Evolutionary conservation across 2,888 invertebrate genomes (phyloP).

Genomic region (Idaea biselata): DNA sequence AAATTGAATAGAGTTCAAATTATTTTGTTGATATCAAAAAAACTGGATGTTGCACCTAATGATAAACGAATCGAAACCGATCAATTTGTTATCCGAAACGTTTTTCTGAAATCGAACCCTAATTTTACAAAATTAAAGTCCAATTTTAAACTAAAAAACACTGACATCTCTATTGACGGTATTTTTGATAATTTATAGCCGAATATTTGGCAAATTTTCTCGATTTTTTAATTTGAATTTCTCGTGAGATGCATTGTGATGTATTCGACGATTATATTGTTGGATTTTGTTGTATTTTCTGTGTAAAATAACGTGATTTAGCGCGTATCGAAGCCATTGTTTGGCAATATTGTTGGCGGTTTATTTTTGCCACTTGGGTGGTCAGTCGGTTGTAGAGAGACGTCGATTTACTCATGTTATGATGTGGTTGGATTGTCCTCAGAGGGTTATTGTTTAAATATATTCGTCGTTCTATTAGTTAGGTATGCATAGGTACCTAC

Average conservation of each 20-base stretch:
- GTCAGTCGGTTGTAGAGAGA: constrained; percentile 5
- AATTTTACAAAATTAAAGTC: constrained; percentile 32
- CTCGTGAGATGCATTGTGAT: constrained; percentile 1
- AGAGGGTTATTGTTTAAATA: neutral
- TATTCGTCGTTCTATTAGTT: neutral
- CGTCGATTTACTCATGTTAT: neutral
- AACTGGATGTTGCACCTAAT: constrained; percentile 31
- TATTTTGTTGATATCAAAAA: constrained; percentile 13
- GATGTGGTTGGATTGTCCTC: neutral
- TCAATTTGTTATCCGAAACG: constrained; percentile 30
- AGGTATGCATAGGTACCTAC: neutral
- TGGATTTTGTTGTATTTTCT: neutral
- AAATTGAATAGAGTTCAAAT: constrained; percentile 11
- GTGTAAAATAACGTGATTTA: neutral
- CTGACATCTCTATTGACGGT: constrained; percentile 67
- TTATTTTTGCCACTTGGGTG: constrained; percentile 23
- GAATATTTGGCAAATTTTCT: constrained; percentile 49
- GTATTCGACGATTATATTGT: neutral
- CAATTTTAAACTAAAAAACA: constrained; percentile 37
- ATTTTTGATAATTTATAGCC: constrained; percentile 55
- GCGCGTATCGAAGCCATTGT: constrained; percentile 17
- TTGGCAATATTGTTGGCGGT: constrained; percentile 18
- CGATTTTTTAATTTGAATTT: constrained; percentile 15
- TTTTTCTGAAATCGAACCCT: constrained; percentile 30
- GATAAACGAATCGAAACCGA: constrained; percentile 40